Base-by-base conservation (phyloP, 2,113 vertebrate species). In the Neodon shergylaensis region DNA sequence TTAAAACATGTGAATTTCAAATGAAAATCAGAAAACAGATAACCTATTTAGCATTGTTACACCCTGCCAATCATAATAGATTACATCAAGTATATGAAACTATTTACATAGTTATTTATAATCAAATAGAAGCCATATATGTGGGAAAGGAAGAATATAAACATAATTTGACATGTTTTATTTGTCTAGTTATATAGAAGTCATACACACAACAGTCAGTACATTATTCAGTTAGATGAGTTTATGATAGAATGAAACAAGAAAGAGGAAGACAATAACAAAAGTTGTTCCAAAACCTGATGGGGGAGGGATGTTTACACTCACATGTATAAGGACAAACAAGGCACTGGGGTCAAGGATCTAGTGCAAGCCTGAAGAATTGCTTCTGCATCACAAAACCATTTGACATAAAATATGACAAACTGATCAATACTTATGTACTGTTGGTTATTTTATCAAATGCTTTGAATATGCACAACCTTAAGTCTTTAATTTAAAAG, bases 91-190 rank as follows among this genome's bases (percentile, higher is more conserved):
- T 22, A 21, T 28, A 77, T 90, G 49, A 12, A 7, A n/a, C 84
- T 95, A 95, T 81, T 81, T 95, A 44, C 22, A 28, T 13, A 84
- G 3, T 72, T 90, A 65, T 47, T 70, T 90, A 70, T 26, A 93
- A 87, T 84, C 1, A 4, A 73, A 73, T 0, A 95, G 44, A 95
- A 95, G 74, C 70, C 42, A 78, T 58, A 70, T 0, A 11, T 3
- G 39, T 77, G 61, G 6, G 7, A 33, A 5, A 74, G 16, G 11
- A 79, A 73, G 3, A 44, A 0, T 79, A 91, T 39, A 65, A 87
- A 90, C 49, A 58, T 81, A 74, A 63, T 81, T 88, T 42, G 84
- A 1, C 73, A 21, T 39, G 26, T 78, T 28, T 95, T 74, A 66
- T 66, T 91, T 74, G 39, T 87, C 66, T 94, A 79, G 72, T 63